phyloP scores from a whole-genome alignment of 1,140 invertebrate genomes.

The Pachyrhynchus sulphureomaculatus region DNA sequence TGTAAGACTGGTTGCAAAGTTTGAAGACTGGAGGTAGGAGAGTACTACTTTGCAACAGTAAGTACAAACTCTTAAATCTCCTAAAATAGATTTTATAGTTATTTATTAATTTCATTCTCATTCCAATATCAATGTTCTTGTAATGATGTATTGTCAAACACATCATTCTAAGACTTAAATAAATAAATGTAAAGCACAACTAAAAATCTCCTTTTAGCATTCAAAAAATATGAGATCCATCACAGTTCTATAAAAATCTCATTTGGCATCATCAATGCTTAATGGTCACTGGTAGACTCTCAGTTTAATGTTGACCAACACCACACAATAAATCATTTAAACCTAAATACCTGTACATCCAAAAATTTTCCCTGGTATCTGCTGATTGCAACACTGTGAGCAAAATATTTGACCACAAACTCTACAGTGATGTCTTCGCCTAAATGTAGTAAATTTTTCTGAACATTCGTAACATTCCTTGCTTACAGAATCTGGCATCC shows the following conservation, averaged over 20 bases:
- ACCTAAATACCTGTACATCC: slow-evolving; percentile 81
- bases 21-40: slow-evolving; percentile 82
- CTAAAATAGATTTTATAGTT: slow-evolving; percentile 56
- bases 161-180: no score
- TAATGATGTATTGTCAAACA: no score
- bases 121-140: no score
- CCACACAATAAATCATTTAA: no score
- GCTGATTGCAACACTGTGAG: slow-evolving; percentile 91
- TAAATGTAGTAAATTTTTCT: slow-evolving; percentile 92
- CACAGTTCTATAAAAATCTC: no score
- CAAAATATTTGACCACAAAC: slow-evolving; percentile 98
- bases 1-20: slow-evolving; percentile 70
- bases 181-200: no score
- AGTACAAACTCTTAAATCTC: slow-evolving; percentile 87
- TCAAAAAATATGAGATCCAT: no score
- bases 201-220: no score
- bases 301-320: no score
- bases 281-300: no score
- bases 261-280: no score
- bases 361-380: slow-evolving; percentile 90
- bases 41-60: slow-evolving; percentile 93
- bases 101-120: no score
- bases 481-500: slow-evolving; percentile 97
- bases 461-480: slow-evolving; percentile 97
- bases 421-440: slow-evolving; percentile 91